Base-by-base conservation (phyloP, 1,140 invertebrate species). In the Zaprionus capensis region DNA sequence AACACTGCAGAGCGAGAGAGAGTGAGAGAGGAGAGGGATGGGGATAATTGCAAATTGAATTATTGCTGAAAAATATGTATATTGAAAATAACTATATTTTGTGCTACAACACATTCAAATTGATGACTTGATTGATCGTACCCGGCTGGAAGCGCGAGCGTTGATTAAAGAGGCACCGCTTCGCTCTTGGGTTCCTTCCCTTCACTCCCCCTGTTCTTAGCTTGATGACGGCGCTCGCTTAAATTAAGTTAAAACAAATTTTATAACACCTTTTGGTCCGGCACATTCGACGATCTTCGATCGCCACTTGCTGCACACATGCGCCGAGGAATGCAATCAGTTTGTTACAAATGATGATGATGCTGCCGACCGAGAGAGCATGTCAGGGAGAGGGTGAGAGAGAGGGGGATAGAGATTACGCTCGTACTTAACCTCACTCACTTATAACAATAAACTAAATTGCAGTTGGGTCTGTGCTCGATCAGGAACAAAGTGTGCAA, bases 181-280 rank as follows among this genome's bases (percentile, higher is more conserved):
- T 66, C 20, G 51, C 51, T 51, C 62, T 46, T 53, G 38, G 17
- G 5, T 12, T n/a, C n/a, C 26, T 26, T 63, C 4, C 22, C 22
- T 6, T 63, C 51, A 28, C 31, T 57, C 17, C 49, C 56, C 53
- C 38, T 20, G 36, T 34, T 34, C 31, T 11, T 34, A n/a, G 9
- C 31, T 28, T 14, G 41, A 65, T 55, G 58, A 61, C 83, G 86
- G 85, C 86, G 85, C 85, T 85, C 85, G 68, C 57, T 82, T 71
- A 91, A 92, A 92, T 92, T 92, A 92, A 92, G 86, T 84, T 92
- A 91, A 92, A 92, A 92, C 91, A 92, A 92, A 92, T 92, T 92
- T 92, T 92, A 85, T 92, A 92, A 92, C 91, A 92, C 91, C 87
- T 92, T 68, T 88, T 83, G 80, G 74, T 74, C 79, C 76, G 76